Percentiles rank a stretch among this genome's conserved stretches.
Evolutionary conservation across 2,797 vertebrate genomes (phyloP).

Genomic region (Melanogrammus aeglefinus): DNA sequence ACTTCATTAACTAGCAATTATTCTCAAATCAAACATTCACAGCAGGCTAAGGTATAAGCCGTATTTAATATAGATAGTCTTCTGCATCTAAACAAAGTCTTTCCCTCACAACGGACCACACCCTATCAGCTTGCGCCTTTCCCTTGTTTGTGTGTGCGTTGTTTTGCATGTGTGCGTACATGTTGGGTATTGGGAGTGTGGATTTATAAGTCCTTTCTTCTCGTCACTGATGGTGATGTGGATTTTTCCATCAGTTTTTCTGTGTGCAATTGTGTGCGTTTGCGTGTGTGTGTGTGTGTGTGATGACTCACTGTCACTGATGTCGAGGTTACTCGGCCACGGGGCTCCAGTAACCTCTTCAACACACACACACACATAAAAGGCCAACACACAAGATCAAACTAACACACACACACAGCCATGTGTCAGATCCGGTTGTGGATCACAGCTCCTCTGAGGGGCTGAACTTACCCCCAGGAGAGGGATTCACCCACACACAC

Average conservation of each 20-base stretch:
- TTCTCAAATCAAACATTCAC: constrained; percentile 55
- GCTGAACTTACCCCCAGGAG: not conserved
- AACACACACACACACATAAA: too few relatives aligned
- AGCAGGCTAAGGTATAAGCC: constrained; percentile 32
- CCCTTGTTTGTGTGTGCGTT: too few relatives aligned
- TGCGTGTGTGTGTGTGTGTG: too few relatives aligned
- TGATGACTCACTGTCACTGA: constrained; percentile 22
- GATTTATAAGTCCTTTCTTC: constrained; percentile 8
- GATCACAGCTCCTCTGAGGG: not conserved
- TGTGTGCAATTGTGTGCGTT: not conserved
- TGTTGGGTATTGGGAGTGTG: too few relatives aligned
- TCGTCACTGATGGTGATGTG: constrained; percentile 29
- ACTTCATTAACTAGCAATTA: not conserved
- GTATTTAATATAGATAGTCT: constrained; percentile 24
- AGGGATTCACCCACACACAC: not conserved
- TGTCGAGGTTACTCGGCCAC: constrained; percentile 48
- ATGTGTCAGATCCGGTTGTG: constrained; percentile 20
- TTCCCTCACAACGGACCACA: too few relatives aligned
- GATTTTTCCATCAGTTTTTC: not conserved
- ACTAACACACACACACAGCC: constrained; percentile 1
- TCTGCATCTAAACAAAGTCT: too few relatives aligned
- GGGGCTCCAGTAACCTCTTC: constrained; percentile 46
- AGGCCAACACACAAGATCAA: too few relatives aligned
- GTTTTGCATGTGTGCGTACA: too few relatives aligned
- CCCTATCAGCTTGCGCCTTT: too few relatives aligned